Conservation (phyloP, 2,113 vertebrate species). For the Dicaeum eximium region DNA sequence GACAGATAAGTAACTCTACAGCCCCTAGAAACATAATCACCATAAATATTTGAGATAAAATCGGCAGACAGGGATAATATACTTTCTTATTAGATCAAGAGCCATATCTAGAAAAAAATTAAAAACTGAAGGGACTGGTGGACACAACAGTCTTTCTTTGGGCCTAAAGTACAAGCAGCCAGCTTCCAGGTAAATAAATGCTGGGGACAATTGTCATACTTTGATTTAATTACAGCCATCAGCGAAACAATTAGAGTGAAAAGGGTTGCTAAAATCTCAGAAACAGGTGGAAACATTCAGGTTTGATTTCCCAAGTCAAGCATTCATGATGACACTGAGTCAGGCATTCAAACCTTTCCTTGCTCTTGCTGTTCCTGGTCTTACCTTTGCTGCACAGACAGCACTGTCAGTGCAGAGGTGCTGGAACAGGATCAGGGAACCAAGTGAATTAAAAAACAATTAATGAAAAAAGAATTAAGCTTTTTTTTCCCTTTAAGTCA, state of each 20-base stretch:
- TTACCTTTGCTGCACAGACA: neutral
- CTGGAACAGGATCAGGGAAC: neutral
- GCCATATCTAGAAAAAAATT: neutral
- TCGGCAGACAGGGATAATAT: neutral
- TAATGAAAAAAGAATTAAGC: neutral
- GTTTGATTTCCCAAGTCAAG: slow-evolving; percentile 33
- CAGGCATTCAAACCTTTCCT: neutral
- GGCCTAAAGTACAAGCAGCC: neutral
- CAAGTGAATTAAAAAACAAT: neutral
- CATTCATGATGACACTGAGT: neutral
- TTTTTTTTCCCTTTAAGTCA: neutral
- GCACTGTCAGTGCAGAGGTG: neutral
- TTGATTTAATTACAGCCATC: slow-evolving; percentile 3
- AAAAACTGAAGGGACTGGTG: neutral
- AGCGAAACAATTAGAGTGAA: neutral
- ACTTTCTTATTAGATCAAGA: neutral
- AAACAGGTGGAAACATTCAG: neutral
- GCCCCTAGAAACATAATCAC: neutral
- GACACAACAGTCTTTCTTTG: neutral
- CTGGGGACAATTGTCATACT: neutral
- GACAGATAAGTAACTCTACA: slow-evolving; percentile 24
- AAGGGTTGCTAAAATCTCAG: slow-evolving; percentile 4
- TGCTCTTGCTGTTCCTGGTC: neutral
- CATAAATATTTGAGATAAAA: slow-evolving; percentile 18
- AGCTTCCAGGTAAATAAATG: neutral